phyloP scores from a whole-genome alignment of 2,888 invertebrate genomes.

The Aquatica leii region DNA sequence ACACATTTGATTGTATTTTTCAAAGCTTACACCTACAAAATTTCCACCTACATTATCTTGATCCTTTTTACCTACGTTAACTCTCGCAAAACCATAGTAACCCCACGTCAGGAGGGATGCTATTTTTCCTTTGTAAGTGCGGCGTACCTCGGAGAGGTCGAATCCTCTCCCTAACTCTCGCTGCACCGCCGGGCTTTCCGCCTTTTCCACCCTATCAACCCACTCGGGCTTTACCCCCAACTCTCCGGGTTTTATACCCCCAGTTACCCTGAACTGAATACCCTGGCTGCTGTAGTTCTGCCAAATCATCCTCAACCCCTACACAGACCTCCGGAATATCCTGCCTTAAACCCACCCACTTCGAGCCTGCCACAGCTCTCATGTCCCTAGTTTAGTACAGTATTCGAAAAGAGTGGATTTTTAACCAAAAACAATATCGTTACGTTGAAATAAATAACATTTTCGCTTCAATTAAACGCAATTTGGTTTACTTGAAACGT shows the following conservation, averaged over 20 bases:
- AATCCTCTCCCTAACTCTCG: constrained; percentile 46
- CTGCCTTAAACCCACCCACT: constrained; percentile 49
- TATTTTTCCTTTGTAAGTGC: constrained; percentile 47
- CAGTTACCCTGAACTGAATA: constrained; percentile 55
- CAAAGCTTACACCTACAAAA: constrained; percentile 27
- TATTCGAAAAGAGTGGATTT: constrained; percentile 47
- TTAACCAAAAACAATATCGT: constrained; percentile 20
- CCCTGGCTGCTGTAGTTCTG: constrained; percentile 57
- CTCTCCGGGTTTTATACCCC: constrained; percentile 55
- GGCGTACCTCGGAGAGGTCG: constrained; percentile 47
- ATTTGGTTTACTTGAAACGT: constrained; percentile 21
- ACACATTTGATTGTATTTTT: constrained; percentile 33
- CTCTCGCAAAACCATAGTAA: constrained; percentile 49
- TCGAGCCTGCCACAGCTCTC: constrained; percentile 47
- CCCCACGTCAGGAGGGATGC: constrained; percentile 47
- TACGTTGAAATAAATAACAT: constrained; percentile 2
- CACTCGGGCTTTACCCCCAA: constrained; percentile 43
- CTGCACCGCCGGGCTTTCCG: constrained; percentile 45
- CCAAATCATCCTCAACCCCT: constrained; percentile 61
- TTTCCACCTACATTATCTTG: constrained; percentile 36
- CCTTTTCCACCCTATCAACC: constrained; percentile 42
- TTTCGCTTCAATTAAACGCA: not conserved
- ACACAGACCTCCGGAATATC: constrained; percentile 57
- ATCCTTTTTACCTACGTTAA: constrained; percentile 38
- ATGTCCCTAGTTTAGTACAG: constrained; percentile 50